These are phyloP conservation scores for Oriolus oriolus DNA, from an alignment of 2,113 vertebrate species.

Conservation along the genomic window DNA sequence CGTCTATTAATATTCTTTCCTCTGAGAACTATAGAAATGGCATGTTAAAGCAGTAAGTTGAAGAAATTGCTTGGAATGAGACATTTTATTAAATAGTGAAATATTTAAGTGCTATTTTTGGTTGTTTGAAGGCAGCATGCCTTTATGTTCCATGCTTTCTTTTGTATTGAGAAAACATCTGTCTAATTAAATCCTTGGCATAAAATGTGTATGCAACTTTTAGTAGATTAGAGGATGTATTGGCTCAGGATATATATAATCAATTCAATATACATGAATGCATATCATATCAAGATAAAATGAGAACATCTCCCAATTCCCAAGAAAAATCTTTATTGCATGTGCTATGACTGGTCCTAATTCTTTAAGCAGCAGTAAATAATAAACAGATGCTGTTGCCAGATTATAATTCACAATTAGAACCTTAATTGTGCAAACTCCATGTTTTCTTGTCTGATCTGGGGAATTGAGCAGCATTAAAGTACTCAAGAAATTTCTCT, in stretches of 20 bases:
- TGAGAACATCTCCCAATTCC: neutral
- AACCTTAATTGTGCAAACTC: neutral
- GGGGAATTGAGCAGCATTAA: neutral
- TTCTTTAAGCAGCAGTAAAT: slow-evolving; percentile 45
- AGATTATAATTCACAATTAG: slow-evolving; percentile 37
- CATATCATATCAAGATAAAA: slow-evolving; percentile 24
- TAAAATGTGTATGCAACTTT: slow-evolving; percentile 12
- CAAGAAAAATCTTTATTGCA: neutral
- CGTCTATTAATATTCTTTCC: neutral
- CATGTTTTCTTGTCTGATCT: neutral
- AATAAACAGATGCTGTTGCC: slow-evolving; percentile 24
- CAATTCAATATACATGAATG: slow-evolving; percentile 20
- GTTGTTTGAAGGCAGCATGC: neutral
- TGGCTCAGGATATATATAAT: neutral
- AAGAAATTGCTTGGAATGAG: neutral
- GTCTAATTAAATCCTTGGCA: slow-evolving; percentile 46
- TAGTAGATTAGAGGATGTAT: slow-evolving; percentile 16
- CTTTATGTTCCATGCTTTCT: neutral
- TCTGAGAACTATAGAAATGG: neutral
- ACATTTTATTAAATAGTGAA: neutral
- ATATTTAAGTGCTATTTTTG: neutral
- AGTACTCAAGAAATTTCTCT: neutral
- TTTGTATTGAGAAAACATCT: slow-evolving; percentile 40
- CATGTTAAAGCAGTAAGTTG: neutral
- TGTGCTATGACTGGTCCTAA: neutral